Evolutionary conservation across 2,888 invertebrate species (phyloP).

Genomic region (Mesoligia furuncula): DNA sequence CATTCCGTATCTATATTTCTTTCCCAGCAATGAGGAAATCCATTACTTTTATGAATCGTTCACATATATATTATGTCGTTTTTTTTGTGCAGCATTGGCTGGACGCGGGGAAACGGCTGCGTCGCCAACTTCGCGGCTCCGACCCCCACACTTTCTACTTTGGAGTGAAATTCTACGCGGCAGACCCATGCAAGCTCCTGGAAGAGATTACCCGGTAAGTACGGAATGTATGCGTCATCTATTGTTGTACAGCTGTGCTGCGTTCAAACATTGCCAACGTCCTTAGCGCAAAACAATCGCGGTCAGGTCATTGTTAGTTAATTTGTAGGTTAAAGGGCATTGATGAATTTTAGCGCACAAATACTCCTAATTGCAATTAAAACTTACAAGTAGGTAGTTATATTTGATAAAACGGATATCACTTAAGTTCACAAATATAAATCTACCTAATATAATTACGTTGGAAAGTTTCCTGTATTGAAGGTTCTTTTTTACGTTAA

Average conservation of each 20-base stretch:
- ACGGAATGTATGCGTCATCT: constrained; percentile 38
- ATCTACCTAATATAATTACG: background rate
- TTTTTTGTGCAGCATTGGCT: constrained; percentile 95
- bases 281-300: constrained; percentile 23
- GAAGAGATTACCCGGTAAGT: constrained; percentile 98
- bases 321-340: background rate
- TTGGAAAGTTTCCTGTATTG: constrained; percentile 5
- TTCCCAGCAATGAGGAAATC: constrained; percentile 36
- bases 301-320: constrained; percentile 18
- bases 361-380: background rate
- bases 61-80: constrained; percentile 20
- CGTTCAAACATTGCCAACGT: constrained; percentile 4
- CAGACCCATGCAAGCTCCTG: constrained; percentile 98
- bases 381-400: background rate
- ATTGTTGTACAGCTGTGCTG: constrained; percentile 24
- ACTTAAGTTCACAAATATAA: background rate
- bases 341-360: background rate
- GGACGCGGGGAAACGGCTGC: constrained; percentile 96
- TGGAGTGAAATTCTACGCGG: constrained; percentile 99
- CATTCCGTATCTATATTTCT: constrained; percentile 26
- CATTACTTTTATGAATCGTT: constrained; percentile 40
- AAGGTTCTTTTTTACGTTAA: background rate
- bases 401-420: background rate
- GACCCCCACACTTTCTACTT: constrained; percentile 97
- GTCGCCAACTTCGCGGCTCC: constrained; percentile 95